Conservation (phyloP, 2,797 vertebrate genomes). For the Crocodylus rhombifer region DNA sequence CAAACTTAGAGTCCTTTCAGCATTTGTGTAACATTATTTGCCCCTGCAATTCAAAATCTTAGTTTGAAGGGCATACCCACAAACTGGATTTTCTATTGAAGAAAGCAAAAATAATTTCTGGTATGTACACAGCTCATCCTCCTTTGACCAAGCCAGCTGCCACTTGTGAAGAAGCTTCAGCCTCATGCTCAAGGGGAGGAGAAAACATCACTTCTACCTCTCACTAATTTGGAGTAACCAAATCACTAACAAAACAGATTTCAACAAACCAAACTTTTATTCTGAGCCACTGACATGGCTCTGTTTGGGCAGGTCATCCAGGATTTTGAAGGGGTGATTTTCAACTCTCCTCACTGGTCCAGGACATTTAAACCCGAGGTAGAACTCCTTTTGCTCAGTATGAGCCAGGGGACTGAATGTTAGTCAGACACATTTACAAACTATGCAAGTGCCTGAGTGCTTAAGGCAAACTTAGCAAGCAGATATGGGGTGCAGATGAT, state of each 20-base stretch:
- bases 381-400: neutral
- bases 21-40: slow-evolving; percentile 59
- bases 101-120: slow-evolving; percentile 53
- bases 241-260: slow-evolving; percentile 40
- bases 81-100: neutral
- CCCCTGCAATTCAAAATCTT: slow-evolving; percentile 24
- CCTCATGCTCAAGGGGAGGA: slow-evolving; percentile 11
- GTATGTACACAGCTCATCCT: neutral
- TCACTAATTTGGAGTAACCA: neutral
- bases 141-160: slow-evolving; percentile 41
- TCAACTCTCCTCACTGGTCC: neutral
- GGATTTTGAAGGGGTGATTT: neutral
- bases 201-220: slow-evolving; percentile 8
- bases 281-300: neutral
- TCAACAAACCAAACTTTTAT: slow-evolving; percentile 21
- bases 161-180: neutral
- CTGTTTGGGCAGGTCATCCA: neutral
- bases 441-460: neutral
- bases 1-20: slow-evolving; percentile 40
- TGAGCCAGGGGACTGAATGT: neutral
- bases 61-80: slow-evolving; percentile 58
- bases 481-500: neutral
- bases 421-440: neutral
- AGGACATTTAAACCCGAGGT: neutral
- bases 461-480: neutral